Base-by-base conservation (phyloP, 2,113 vertebrate species). In the Psephotus haematonotus region DNA sequence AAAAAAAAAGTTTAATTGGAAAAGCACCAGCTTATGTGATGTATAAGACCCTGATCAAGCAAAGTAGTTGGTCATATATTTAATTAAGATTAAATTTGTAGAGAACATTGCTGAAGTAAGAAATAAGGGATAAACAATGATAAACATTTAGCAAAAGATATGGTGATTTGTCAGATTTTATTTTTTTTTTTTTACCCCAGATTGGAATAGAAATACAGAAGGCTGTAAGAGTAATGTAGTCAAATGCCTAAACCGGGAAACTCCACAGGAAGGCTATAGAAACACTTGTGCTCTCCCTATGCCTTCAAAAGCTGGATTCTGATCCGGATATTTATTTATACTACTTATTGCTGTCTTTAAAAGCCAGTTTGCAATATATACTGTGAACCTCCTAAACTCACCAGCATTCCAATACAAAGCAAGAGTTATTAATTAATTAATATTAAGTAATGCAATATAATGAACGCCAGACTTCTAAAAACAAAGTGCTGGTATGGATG, bases 321-420 rank as follows among this genome's bases (percentile, higher is more conserved):
- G 23, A 8, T 84, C 20, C 19, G 95, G 16, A 57, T 85, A 57
- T 65, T 82, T 95, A 82, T 81, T 93, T 84, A 68, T 84, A 57
- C 31, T 49, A 53, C 71, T 89, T 91, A 80, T 82, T 91, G 5
- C 15, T 72, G 15, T 64, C 46, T 87, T 79, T 76, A 35, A 95
- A 92, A 55, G 27, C 13, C 78, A 75, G 29, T 25, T 88, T 93
- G 85, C 17, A 76, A 64, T 75, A 94, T 79, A 83, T 79, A 86
- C 44, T 86, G 79, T 95, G 69, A 97, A 88, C 87, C 80, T 69
- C 59, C 17, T 44, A 87, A 79, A 86, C 43, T 78, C 82, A 97
- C 71, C 68, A 97, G 92, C 95, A 97, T 86, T 93, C 53, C 23
- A 87, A 12, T 69, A 72, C 11, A 5, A 77, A 90, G 70, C 50